phyloP scores from a whole-genome alignment of 2,797 vertebrate species.

The Propithecus deckenii region DNA sequence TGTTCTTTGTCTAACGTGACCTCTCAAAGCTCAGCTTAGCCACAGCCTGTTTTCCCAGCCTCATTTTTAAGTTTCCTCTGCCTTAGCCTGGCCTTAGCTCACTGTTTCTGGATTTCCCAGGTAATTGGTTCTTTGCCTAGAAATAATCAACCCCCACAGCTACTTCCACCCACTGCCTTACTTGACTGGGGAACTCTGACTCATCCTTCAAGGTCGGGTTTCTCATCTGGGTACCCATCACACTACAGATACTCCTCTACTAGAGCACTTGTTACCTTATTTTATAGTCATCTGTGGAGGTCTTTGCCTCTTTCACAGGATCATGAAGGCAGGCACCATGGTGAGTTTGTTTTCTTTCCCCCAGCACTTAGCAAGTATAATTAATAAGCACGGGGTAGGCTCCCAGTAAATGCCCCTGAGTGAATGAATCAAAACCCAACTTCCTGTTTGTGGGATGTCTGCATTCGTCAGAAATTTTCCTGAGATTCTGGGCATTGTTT shows the following conservation, averaged over 20 bases:
- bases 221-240: neutral
- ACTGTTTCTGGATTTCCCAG: neutral
- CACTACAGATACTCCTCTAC: neutral
- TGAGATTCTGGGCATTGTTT: neutral
- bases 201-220: conserved; percentile 32
- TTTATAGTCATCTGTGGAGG: neutral
- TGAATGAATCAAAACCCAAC: neutral
- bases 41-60: neutral
- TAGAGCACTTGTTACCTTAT: neutral
- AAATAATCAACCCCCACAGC: neutral
- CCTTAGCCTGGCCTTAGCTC: neutral
- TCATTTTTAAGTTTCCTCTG: neutral
- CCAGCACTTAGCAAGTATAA: neutral
- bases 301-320: neutral
- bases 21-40: neutral
- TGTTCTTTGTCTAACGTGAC: neutral
- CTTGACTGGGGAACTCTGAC: neutral
- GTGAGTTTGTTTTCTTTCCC: neutral
- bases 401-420: neutral
- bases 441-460: neutral
- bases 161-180: neutral
- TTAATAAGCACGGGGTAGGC: neutral
- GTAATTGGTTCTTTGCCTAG: neutral
- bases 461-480: neutral
- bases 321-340: neutral